phyloP scores from a whole-genome alignment of 2,888 invertebrate genomes.

The Thereva nobilitata region DNA sequence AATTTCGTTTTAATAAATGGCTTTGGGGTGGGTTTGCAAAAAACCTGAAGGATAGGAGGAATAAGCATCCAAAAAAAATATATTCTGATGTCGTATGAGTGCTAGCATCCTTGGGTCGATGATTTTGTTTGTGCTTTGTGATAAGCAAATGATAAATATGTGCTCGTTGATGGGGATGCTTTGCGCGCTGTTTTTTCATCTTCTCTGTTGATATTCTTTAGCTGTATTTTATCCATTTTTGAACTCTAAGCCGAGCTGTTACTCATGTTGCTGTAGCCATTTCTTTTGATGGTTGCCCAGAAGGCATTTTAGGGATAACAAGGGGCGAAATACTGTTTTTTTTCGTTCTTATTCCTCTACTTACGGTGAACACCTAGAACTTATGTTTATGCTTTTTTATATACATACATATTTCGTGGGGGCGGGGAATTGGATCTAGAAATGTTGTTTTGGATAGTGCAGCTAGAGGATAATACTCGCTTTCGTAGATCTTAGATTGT shows the following conservation, averaged over 20 bases:
- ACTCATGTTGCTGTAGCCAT: conserved; percentile 25
- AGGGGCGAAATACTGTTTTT: not conserved
- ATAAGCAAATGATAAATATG: conserved; percentile 34
- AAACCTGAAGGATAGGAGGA: conserved; percentile 3
- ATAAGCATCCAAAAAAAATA: conserved; percentile 6
- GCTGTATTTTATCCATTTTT: conserved; percentile 30
- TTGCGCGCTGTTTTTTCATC: conserved; percentile 23
- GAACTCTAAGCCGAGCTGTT: conserved; percentile 15
- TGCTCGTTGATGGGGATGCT: conserved; percentile 29
- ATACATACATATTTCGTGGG: too few species aligned
- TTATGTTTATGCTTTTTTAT: too few species aligned
- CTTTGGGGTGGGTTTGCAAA: conserved; percentile 18
- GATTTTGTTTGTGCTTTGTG: conserved; percentile 31
- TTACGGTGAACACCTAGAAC: too few species aligned
- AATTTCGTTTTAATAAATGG: conserved; percentile 17
- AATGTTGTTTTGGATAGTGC: too few species aligned
- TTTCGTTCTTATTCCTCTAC: too few species aligned
- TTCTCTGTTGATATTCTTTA: conserved; percentile 16
- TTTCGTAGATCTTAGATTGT: too few species aligned
- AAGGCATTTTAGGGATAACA: conserved; percentile 9
- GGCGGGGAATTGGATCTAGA: too few species aligned
- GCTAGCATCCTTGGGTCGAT: conserved; percentile 15
- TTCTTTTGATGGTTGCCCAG: conserved; percentile 29
- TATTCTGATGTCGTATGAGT: conserved; percentile 18
- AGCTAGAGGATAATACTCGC: too few species aligned